A percentile compares a stretch with the other conserved stretches of the same genome.
Evolutionary conservation across 2,888 invertebrate species (phyloP).

Genomic region (Trypoxylon attenuatum): DNA sequence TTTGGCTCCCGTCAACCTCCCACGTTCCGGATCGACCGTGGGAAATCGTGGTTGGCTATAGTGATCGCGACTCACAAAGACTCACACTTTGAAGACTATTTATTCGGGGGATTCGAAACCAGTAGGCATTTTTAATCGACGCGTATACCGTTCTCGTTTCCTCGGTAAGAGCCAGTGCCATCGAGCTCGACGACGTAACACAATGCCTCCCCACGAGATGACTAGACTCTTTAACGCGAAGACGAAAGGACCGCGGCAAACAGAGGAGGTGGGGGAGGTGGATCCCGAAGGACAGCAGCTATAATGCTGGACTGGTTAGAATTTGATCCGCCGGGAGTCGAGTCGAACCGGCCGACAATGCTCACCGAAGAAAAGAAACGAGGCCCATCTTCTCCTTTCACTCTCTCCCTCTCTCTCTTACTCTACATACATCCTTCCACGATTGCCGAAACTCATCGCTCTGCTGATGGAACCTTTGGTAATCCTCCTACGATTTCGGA

Average conservation of each 20-base stretch:
- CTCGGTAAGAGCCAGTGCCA: constrained; percentile 17
- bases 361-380: constrained; percentile 60
- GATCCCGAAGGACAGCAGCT: constrained; percentile 71
- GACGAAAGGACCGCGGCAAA: constrained; percentile 50
- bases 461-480: too few relatives aligned
- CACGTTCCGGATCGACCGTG: not conserved
- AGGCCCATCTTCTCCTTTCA: constrained; percentile 12
- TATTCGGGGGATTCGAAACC: too few relatives aligned
- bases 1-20: too few relatives aligned
- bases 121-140: constrained; percentile 12
- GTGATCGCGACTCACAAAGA: too few relatives aligned
- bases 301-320: constrained; percentile 73
- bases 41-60: too few relatives aligned
- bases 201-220: constrained; percentile 65
- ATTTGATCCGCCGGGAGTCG: constrained; percentile 72
- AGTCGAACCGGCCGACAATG: constrained; percentile 67
- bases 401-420: constrained; percentile 3
- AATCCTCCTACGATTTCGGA: too few relatives aligned
- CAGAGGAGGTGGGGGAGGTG: constrained; percentile 57
- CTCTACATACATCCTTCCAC: not conserved
- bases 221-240: constrained; percentile 58
- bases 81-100: too few relatives aligned
- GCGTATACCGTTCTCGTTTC: not conserved
- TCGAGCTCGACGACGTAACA: constrained; percentile 55
- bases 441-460: not conserved